Conservation (phyloP, 2,888 invertebrate species). For the Plemyria rubiginata region DNA sequence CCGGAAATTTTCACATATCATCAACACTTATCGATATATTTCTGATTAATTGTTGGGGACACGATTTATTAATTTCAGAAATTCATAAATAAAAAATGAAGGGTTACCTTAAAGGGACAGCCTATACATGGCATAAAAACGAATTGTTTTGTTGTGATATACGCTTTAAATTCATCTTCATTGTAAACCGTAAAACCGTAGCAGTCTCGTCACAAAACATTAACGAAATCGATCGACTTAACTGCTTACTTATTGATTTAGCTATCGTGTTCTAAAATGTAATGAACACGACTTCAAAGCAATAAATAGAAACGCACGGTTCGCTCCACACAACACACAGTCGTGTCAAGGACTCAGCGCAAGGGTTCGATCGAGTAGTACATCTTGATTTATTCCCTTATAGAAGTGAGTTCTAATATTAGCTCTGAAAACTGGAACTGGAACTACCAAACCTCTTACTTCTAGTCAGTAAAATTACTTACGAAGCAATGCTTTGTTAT, state of each 20-base stretch:
- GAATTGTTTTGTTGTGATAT: no score
- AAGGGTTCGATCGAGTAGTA: slow-evolving; percentile 50
- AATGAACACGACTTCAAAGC: slow-evolving; percentile 25
- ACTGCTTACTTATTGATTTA: slow-evolving; percentile 10
- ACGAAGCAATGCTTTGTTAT: no score
- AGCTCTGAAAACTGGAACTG: neutral
- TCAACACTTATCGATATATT: slow-evolving; percentile 13
- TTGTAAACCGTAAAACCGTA: neutral
- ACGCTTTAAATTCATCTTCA: no score
- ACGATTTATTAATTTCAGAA: neutral
- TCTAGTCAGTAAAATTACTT: neutral
- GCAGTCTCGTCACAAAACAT: neutral
- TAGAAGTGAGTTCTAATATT: neutral
- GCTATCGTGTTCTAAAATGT: slow-evolving; percentile 17
- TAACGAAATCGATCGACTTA: slow-evolving; percentile 1
- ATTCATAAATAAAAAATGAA: neutral
- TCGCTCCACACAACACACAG: slow-evolving; percentile 46
- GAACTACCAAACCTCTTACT: neutral
- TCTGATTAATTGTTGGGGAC: slow-evolving; percentile 7
- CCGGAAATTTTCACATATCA: slow-evolving; percentile 13
- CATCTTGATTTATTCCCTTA: slow-evolving; percentile 41
- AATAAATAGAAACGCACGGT: slow-evolving; percentile 33
- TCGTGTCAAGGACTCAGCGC: slow-evolving; percentile 55
- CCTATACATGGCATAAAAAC: no score
- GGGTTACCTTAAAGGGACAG: neutral